phyloP scores from a whole-genome alignment of 2,888 invertebrate species.

The Habroteleia sp. region DNA sequence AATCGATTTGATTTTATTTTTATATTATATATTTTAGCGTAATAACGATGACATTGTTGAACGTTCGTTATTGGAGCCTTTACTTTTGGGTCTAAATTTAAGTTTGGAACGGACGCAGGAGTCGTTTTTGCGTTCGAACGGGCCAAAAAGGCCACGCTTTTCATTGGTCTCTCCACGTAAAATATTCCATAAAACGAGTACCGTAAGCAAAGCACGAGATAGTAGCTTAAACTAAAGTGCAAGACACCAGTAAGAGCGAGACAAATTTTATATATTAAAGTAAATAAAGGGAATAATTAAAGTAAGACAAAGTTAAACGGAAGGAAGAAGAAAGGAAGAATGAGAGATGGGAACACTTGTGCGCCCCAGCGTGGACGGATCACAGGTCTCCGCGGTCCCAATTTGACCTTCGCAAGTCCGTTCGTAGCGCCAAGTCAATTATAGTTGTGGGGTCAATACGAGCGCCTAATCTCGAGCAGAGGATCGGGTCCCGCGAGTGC shows the following conservation, averaged over 20 bases:
- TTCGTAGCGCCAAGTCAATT: constrained; percentile 60
- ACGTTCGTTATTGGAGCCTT: too few species aligned
- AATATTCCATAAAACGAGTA: constrained; percentile 38
- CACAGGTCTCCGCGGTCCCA: constrained; percentile 31
- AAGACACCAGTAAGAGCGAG: constrained; percentile 7
- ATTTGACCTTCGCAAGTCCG: constrained; percentile 45
- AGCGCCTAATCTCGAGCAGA: constrained; percentile 35
- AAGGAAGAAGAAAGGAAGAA: not conserved
- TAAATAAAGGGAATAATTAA: not conserved
- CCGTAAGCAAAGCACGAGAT: constrained; percentile 11
- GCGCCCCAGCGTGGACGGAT: constrained; percentile 29
- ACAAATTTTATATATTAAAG: constrained; percentile 11
- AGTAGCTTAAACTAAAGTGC: constrained; percentile 7
- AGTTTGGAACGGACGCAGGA: too few species aligned
- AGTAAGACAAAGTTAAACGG: not conserved
- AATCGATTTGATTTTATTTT: not conserved
- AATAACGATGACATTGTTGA: too few species aligned
- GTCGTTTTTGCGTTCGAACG: not conserved
- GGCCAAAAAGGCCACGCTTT: constrained; percentile 3
- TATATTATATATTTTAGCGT: too few species aligned
- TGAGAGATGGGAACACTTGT: not conserved
- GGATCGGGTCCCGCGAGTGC: constrained; percentile 38
- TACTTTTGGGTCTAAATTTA: too few species aligned
- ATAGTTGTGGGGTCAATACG: constrained; percentile 46
- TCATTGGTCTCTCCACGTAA: constrained; percentile 40